Percentiles rank a stretch among this genome's conserved stretches.
Evolutionary conservation across 2,797 vertebrate species (phyloP).

Genomic region (Brachyrhaphis roseni): DNA sequence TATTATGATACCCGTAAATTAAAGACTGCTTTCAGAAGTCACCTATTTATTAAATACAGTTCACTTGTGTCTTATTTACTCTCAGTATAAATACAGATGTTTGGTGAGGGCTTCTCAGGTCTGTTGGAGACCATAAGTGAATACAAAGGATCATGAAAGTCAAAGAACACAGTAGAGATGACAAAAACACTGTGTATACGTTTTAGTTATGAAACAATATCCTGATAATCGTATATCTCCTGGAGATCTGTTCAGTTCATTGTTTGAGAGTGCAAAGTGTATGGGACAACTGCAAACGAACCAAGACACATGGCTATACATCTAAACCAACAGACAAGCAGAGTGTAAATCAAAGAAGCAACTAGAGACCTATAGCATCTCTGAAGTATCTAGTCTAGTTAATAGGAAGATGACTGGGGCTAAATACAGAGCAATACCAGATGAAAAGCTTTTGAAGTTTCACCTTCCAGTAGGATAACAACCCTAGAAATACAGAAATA

Average conservation of each 20-base stretch:
- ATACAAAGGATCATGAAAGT: neutral
- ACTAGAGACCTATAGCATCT: neutral
- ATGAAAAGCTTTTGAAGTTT: neutral
- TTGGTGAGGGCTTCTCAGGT: neutral
- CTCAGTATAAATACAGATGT: neutral
- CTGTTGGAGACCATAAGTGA: neutral
- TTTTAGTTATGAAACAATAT: neutral
- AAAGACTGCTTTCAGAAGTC: neutral
- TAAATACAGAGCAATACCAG: neutral
- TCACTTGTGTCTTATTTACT: neutral
- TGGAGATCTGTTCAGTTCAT: neutral
- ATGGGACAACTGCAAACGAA: neutral
- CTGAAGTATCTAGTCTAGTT: neutral
- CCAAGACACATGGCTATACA: neutral
- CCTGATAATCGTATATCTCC: neutral
- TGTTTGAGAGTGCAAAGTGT: neutral
- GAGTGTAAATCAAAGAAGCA: neutral
- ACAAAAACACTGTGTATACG: neutral
- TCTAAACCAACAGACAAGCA: neutral
- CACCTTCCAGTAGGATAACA: neutral
- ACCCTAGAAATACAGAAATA: neutral
- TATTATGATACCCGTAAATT: neutral
- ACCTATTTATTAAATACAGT: neutral
- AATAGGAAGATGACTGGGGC: neutral
- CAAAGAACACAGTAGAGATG: neutral